phyloP scores from a whole-genome alignment of 2,113 vertebrate genomes.

The Centropristis striata region DNA sequence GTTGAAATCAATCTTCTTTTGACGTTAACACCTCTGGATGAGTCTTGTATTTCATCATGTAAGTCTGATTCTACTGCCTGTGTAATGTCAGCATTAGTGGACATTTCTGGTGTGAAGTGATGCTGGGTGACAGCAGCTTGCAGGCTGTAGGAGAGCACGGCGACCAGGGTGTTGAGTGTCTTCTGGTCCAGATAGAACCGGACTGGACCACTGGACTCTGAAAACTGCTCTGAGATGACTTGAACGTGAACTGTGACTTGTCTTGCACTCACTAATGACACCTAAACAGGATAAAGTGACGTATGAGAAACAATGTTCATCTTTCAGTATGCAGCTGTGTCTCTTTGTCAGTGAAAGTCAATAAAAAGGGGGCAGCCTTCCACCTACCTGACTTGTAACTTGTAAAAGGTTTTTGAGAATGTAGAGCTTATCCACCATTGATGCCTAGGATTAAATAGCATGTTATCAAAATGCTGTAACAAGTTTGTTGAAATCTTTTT shows the following conservation, averaged over 20 bases:
- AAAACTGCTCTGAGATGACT: constrained; percentile 52
- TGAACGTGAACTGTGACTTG: constrained; percentile 63
- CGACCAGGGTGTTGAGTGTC: constrained; percentile 62
- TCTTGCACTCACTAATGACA: constrained; percentile 71
- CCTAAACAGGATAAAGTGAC: constrained; percentile 58
- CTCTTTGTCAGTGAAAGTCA: background rate
- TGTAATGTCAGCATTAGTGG: constrained; percentile 2
- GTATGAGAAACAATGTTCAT: background rate
- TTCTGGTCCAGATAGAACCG: constrained; percentile 36
- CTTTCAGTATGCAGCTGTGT: background rate
- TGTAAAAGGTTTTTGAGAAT: constrained; percentile 82
- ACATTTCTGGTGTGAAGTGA: constrained; percentile 7
- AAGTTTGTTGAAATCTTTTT: background rate
- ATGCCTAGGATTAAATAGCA: constrained; percentile 71
- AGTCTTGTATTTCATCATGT: background rate
- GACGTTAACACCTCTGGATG: background rate
- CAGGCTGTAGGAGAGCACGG: constrained; percentile 79
- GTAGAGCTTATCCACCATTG: constrained; percentile 71
- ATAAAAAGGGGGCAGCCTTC: background rate
- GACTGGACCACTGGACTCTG: background rate
- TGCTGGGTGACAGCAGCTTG: constrained; percentile 47
- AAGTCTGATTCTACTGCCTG: background rate
- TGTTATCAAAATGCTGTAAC: background rate
- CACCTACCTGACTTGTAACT: constrained; percentile 81
- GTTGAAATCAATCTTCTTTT: background rate